Conservation (phyloP, 2,888 invertebrate genomes). For the Monochamus alternatus region DNA sequence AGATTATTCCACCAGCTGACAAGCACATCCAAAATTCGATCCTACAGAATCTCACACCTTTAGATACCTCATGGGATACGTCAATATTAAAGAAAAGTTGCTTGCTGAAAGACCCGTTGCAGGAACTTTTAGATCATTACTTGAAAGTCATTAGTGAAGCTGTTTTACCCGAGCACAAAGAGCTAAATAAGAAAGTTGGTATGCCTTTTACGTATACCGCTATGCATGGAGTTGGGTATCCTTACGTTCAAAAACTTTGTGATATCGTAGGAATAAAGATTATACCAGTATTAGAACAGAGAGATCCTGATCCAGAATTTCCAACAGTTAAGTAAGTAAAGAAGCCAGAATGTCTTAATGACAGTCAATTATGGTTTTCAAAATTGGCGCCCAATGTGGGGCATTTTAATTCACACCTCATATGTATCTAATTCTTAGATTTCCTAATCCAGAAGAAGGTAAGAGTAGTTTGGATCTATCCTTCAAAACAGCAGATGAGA, state of each 20-base stretch:
- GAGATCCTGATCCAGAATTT: slow-evolving; percentile 95
- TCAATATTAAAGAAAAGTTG: slow-evolving; percentile 71
- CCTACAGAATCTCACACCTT: slow-evolving; percentile 83
- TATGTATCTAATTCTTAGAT: slow-evolving; percentile 68
- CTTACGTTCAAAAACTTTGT: slow-evolving; percentile 84
- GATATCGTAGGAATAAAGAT: slow-evolving; percentile 82
- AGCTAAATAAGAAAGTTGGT: slow-evolving; percentile 75
- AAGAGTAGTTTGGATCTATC: slow-evolving; percentile 77
- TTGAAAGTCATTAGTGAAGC: slow-evolving; percentile 75
- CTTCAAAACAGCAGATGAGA: slow-evolving; percentile 82
- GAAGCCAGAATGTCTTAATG: not conserved
- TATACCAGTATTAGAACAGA: slow-evolving; percentile 82
- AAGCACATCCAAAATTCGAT: slow-evolving; percentile 88
- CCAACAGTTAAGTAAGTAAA: slow-evolving; percentile 84
- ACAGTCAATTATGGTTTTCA: too few species aligned
- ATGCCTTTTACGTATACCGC: slow-evolving; percentile 88
- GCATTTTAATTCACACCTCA: not conserved
- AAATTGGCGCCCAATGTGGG: too few species aligned
- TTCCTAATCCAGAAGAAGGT: slow-evolving; percentile 99
- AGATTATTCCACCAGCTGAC: slow-evolving; percentile 95
- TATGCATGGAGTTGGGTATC: slow-evolving; percentile 97
- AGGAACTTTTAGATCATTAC: slow-evolving; percentile 80
- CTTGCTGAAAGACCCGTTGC: slow-evolving; percentile 80
- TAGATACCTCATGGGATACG: slow-evolving; percentile 85
- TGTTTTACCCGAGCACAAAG: slow-evolving; percentile 73